Evolutionary conservation across 2,888 invertebrate genomes (phyloP), one percentile per base, ranked within the genome.

Genomic region (Synergus japonicus): DNA sequence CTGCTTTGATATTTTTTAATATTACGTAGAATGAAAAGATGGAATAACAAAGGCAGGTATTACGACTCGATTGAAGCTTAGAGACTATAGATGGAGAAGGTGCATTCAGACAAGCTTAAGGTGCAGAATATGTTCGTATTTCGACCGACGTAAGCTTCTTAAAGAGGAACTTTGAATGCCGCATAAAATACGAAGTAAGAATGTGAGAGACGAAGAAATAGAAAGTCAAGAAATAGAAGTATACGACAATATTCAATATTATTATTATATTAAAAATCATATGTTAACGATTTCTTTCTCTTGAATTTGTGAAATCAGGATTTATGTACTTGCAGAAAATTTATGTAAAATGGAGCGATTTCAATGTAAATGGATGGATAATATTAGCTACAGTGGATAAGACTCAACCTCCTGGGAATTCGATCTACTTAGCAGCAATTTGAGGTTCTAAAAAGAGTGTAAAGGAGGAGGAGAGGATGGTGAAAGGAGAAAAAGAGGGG

Each of bases 1-100:
- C 69, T 73, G 37, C 37, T 54, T 41, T 54, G 18, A 73, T 41
- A 37, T 22, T 60, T 58, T 54, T 73, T 49, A 46, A 46, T 67
- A 73, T 73, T 4, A 58, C 54, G 41, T 15, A 37, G 54, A 54
- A 73, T 73, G 73, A 73, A 73, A 73, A 73, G 73, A 73, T n/a
- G 41, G 18, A 73, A 73, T 73, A 73, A 73, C 73, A 73, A 73
- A 58, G 54, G 54, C 41, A 58, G 69, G 54, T 54, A 73, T 49
- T 49, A 73, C 54, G 73, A 73, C 73, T 73, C 41, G 73, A 73
- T 73, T 73, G 73, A 73, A 73, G 73, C 54, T 73, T 73, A 58
- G 41, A 73, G 73, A 54, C 54, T 58, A 4, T 37, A 37, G 54
- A 73, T 73, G 41, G 49, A 73, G 37, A 73, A 73, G 49, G 73